Conservation (phyloP, 1,140 invertebrate genomes). For the Zaprionus ghesquierei region DNA sequence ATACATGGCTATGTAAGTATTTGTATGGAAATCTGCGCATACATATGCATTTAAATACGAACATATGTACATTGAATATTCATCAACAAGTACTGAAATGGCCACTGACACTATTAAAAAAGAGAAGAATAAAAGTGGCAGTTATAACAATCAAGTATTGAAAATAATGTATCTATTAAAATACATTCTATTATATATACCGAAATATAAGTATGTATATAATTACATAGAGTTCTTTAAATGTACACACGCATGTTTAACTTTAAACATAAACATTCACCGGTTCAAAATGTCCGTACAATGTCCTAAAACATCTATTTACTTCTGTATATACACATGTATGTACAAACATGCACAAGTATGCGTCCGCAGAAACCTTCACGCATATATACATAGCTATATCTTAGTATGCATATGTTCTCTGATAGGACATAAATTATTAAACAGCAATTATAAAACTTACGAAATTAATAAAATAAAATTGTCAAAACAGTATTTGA, state of each 20-base stretch:
- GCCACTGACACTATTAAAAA: not conserved
- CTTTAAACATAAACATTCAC: not conserved
- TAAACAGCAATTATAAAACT: not conserved
- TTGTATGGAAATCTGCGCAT: constrained; percentile 10
- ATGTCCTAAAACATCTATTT: not conserved
- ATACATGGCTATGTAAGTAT: constrained; percentile 8
- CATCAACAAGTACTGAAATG: constrained; percentile 33
- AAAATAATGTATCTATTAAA: not conserved
- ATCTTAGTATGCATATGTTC: not conserved
- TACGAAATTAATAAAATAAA: not conserved
- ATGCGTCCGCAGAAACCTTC: not conserved
- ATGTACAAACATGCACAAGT: not conserved
- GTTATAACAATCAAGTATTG: not conserved
- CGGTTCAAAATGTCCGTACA: not conserved
- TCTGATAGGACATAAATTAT: not conserved
- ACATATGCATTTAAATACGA: constrained; percentile 3
- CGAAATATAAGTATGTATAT: not conserved
- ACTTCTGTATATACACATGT: not conserved
- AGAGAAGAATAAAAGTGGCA: not conserved
- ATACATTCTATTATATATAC: not conserved
- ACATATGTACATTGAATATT: constrained; percentile 6
- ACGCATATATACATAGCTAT: not conserved
- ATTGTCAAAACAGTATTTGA: not conserved
- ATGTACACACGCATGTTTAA: not conserved
- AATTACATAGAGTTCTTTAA: not conserved